A percentile compares a stretch with the other conserved stretches of the same genome.
Evolutionary conservation across 2,113 vertebrate genomes (phyloP).

Genomic region (Dipodomys ordii): DNA sequence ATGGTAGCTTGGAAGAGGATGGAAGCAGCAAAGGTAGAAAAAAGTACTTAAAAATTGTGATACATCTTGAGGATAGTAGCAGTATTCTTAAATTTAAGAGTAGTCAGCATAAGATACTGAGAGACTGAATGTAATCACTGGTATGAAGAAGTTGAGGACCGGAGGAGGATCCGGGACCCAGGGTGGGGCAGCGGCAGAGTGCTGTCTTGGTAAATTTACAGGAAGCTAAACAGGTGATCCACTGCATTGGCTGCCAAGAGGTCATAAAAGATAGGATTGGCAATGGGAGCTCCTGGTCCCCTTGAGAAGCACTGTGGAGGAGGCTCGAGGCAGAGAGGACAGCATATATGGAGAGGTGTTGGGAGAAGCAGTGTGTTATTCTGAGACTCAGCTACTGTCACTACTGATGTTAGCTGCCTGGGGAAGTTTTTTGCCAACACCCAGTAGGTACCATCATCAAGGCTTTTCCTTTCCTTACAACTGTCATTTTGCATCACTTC

Average conservation of each 20-base stretch:
- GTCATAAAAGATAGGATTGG: not conserved
- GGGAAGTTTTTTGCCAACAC: conserved; percentile 60
- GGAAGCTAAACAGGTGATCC: not conserved
- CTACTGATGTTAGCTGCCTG: not conserved
- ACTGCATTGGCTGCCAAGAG: not conserved
- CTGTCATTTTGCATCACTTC: conserved; percentile 59
- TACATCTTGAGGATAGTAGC: conserved; percentile 7
- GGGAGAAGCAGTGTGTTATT: conserved; percentile 1
- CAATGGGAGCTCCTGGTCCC: not conserved
- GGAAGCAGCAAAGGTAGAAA: not conserved
- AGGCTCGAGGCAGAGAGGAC: not conserved
- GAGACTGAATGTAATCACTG: not conserved
- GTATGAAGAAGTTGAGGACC: not conserved
- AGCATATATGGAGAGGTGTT: not conserved
- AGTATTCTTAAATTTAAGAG: conserved; percentile 7
- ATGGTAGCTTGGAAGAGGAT: not conserved
- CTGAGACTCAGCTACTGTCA: conserved; percentile 4
- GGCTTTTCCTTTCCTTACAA: not conserved
- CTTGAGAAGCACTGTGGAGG: conserved; percentile 2
- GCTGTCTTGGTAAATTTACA: not conserved
- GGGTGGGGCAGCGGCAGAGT: not conserved
- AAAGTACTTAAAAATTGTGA: conserved; percentile 4
- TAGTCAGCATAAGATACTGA: not conserved
- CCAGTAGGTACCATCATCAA: conserved; percentile 38
- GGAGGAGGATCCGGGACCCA: not conserved